These are phyloP conservation scores for Ecdyonurus torrentis DNA, from an alignment of 2,888 invertebrate species.

Conservation along the genomic window DNA sequence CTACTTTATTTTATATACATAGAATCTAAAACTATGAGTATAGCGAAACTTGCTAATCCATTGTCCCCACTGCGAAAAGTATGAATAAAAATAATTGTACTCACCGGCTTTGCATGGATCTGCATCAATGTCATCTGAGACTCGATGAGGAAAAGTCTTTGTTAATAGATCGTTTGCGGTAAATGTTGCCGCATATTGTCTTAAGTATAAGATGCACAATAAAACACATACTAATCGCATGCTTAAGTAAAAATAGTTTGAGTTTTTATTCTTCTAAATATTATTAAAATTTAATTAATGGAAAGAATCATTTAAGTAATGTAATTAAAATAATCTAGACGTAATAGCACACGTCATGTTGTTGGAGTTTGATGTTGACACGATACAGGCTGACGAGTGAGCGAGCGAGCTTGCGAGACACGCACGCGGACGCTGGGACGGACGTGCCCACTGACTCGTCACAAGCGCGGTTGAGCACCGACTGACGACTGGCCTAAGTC, in stretches of 20 bases:
- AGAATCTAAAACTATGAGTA: too few species aligned
- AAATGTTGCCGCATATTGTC: conserved; percentile 11
- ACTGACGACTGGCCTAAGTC: not conserved
- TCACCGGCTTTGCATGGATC: conserved; percentile 80
- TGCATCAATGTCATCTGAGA: conserved; percentile 58
- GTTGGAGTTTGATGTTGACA: too few species aligned
- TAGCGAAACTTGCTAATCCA: too few species aligned
- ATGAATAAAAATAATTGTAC: conserved; percentile 20
- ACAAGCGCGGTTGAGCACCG: not conserved
- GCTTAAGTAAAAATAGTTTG: not conserved
- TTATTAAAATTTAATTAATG: not conserved
- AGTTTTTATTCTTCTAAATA: not conserved
- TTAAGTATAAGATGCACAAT: not conserved
- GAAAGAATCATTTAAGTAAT: not conserved
- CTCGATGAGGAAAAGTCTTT: conserved; percentile 39
- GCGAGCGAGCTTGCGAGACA: not conserved
- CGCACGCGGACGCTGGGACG: not conserved
- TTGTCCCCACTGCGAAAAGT: too few species aligned
- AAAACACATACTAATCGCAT: not conserved
- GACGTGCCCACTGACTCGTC: too few species aligned
- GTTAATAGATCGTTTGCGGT: conserved; percentile 14
- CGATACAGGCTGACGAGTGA: not conserved
- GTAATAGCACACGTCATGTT: too few species aligned
- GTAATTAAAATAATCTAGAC: not conserved
- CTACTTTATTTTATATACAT: too few species aligned